Base-by-base conservation (phyloP, 2,888 invertebrate genomes). In the Tetanocera ferruginea region DNA sequence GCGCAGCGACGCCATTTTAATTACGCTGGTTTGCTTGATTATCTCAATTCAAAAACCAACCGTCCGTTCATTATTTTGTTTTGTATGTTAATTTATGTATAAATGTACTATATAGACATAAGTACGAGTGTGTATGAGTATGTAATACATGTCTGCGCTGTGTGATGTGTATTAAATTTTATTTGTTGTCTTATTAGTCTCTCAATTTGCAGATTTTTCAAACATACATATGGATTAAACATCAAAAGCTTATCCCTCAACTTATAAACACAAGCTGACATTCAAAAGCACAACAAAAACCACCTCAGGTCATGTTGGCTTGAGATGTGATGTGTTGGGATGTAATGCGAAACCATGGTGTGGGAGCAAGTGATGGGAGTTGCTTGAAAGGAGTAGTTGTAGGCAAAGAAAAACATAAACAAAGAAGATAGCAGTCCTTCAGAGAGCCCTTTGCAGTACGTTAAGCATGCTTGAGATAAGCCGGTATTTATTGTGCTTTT, bases 151-250 rank as follows among this genome's bases (percentile, higher is more conserved):
- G 25, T 17, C 31, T 37, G 37, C n/a, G n/a, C n/a, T 37, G 37
- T 37, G n/a, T 37, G 14, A 43, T 43, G 43, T 43, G 43, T 43
- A 43, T 43, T 43, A 11, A 11, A 43, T 43, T 43, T 60, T 60
- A 23, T 57, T 23, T 23, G 9, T 57, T 57, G 28, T 57, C 8
- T 57, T 57, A 25, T 25, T 23, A 25, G 28, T 60, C 60, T 60
- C 60, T 60, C 28, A 60, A 60, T 28, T 60, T 60, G 28, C 60
- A 60, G 60, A 60, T 60, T 60, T 60, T 60, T 60, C 28, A 25
- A 11, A 43, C 43, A 43, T 43, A 43, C 43, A 43, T 43, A 43
- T 43, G 6, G 28, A 55, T 28, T 11, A 14, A 28, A 60, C 60
- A 28, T 60, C 60, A 60, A 60, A 60, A 60, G 60, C 60, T 11